Evolutionary conservation across 2,888 invertebrate species (phyloP).

Genomic region (Agrochola macilenta): DNA sequence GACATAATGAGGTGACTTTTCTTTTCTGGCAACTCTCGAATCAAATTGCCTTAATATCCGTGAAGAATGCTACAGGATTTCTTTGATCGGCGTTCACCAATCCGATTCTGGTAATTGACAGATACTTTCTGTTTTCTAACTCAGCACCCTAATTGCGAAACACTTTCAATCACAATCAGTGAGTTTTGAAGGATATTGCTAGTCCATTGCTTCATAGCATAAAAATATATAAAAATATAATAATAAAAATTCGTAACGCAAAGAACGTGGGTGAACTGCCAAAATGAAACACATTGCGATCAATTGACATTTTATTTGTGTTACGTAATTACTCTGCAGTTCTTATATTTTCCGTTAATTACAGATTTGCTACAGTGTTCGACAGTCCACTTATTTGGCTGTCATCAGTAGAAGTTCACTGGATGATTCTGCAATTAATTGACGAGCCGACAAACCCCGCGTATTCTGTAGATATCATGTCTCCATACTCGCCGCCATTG

Average conservation of each 20-base stretch:
- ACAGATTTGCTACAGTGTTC: constrained; percentile 74
- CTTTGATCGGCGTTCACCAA: too few relatives aligned
- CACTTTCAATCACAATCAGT: too few relatives aligned
- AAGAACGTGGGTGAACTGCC: too few relatives aligned
- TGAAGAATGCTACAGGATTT: background rate
- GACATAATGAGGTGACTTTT: background rate
- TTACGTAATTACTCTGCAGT: too few relatives aligned
- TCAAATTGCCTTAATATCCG: background rate
- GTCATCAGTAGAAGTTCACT: constrained; percentile 75
- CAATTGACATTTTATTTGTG: too few relatives aligned
- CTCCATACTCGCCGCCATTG: constrained; percentile 71
- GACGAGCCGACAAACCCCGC: constrained; percentile 78
- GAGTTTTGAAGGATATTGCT: too few relatives aligned
- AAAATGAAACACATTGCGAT: too few relatives aligned
- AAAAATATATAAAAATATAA: too few relatives aligned
- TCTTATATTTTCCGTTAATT: constrained; percentile 25
- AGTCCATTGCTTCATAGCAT: too few relatives aligned
- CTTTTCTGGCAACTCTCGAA: background rate
- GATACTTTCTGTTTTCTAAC: background rate
- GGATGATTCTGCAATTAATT: constrained; percentile 72
- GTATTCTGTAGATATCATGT: constrained; percentile 69
- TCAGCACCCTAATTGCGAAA: too few relatives aligned
- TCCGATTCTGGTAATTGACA: background rate
- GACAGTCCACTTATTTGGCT: constrained; percentile 76
- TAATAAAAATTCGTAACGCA: too few relatives aligned